A percentile compares a stretch with the other conserved stretches of the same genome.
Conservation (phyloP, 2,888 invertebrate species). For the Drosophila limbata region DNA sequence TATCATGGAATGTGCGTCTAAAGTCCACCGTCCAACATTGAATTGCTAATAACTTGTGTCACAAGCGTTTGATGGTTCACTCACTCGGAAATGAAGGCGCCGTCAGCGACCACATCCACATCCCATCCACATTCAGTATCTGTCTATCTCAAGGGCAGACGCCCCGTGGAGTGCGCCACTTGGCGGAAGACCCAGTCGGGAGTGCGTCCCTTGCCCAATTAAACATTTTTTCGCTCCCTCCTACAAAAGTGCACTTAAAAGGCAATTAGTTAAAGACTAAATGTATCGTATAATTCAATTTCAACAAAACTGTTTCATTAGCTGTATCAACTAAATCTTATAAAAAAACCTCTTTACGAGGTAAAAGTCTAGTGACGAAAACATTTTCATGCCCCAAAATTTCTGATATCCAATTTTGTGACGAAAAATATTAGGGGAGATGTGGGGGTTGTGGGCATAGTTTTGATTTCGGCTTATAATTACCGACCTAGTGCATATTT, state of each 20-base stretch:
- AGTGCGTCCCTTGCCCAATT: constrained; percentile 19
- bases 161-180: constrained; percentile 51
- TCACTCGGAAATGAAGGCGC: constrained; percentile 73
- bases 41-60: constrained; percentile 78
- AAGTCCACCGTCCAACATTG: constrained; percentile 36
- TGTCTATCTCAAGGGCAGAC: constrained; percentile 51
- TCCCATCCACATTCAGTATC: neutral
- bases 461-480: no score
- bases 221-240: constrained; percentile 17
- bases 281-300: constrained; percentile 55
- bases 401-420: no score
- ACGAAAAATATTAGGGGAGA: no score
- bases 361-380: no score
- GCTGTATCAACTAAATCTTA: constrained; percentile 2
- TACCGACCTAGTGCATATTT: no score
- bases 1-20: constrained; percentile 7
- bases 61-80: constrained; percentile 75
- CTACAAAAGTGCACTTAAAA: constrained; percentile 36
- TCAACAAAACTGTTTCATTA: constrained; percentile 32
- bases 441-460: no score
- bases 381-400: no score
- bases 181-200: constrained; percentile 34
- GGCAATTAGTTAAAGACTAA: constrained; percentile 56
- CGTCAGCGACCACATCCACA: constrained; percentile 28
- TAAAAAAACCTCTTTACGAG: no score